These are phyloP conservation scores for Taeniopygia guttata DNA, from an alignment of 2,797 vertebrate species.

Conservation along the genomic window DNA sequence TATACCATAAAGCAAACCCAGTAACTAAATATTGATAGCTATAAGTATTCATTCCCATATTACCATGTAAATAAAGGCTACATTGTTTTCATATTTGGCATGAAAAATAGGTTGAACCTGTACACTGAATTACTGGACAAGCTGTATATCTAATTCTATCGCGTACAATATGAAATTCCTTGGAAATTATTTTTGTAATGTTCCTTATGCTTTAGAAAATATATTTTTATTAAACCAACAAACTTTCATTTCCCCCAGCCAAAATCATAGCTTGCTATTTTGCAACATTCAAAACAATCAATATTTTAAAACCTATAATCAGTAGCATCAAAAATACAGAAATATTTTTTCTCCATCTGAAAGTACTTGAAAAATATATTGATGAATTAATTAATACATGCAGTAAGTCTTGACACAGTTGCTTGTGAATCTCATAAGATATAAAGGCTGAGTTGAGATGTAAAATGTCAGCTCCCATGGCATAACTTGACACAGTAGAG, in stretches of 20 bases:
- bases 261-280: not conserved
- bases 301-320: not conserved
- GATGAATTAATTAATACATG: not conserved
- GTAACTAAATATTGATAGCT: not conserved
- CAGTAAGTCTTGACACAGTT: not conserved
- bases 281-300: not conserved
- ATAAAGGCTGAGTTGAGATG: not conserved
- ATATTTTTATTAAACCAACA: not conserved
- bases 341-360: not conserved
- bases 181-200: not conserved
- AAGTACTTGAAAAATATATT: not conserved
- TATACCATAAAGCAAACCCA: not conserved
- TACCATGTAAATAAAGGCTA: not conserved
- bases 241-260: not conserved
- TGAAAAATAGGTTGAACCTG: not conserved
- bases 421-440: not conserved
- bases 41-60: not conserved
- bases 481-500: not conserved
- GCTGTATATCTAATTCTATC: fast-evolving
- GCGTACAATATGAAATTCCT: not conserved
- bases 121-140: not conserved
- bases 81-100: not conserved
- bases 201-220: not conserved
- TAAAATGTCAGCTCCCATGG: not conserved
- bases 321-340: not conserved